Evolutionary conservation across 2,888 invertebrate species (phyloP).

Genomic region (Leptopilina syphax): DNA sequence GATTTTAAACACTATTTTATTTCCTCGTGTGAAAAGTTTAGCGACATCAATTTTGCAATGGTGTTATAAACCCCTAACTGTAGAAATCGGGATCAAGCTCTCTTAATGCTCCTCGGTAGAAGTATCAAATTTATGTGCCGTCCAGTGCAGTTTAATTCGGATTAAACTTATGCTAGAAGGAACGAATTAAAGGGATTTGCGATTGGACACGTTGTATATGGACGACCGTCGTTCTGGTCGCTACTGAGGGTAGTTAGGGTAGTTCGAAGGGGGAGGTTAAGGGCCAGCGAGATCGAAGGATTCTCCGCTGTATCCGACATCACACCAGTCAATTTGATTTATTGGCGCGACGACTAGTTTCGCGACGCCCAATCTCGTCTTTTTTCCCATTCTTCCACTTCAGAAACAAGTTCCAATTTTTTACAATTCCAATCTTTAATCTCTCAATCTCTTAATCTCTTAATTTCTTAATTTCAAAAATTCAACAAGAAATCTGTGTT

Average conservation of each 20-base stretch:
- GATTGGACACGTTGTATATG: conserved; percentile 73
- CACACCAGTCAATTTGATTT: conserved; percentile 73
- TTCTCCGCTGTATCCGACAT: conserved; percentile 67
- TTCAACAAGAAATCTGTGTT: too few species aligned
- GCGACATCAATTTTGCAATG: conserved; percentile 14
- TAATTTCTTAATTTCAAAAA: too few species aligned
- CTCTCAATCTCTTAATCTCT: too few species aligned
- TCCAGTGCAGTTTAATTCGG: conserved; percentile 72
- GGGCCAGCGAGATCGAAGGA: conserved; percentile 56
- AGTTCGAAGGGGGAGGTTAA: conserved; percentile 43
- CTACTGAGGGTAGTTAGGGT: conserved; percentile 51
- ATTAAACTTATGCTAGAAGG: conserved; percentile 71
- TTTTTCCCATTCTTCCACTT: conserved; percentile 54
- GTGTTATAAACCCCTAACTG: conserved; percentile 24
- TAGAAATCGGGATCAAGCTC: conserved; percentile 21
- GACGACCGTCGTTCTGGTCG: conserved; percentile 66
- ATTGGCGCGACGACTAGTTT: conserved; percentile 66
- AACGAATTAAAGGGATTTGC: conserved; percentile 74
- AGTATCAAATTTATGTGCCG: conserved; percentile 69
- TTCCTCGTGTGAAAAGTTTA: not conserved
- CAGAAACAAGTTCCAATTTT: conserved; percentile 14
- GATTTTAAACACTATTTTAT: too few species aligned
- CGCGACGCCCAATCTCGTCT: conserved; percentile 63
- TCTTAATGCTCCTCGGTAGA: conserved; percentile 49
- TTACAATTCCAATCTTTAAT: not conserved